Evolutionary conservation across 2,888 invertebrate species (phyloP), one percentile per base, ranked within the genome.

Genomic region (Hedychridium roseum): DNA sequence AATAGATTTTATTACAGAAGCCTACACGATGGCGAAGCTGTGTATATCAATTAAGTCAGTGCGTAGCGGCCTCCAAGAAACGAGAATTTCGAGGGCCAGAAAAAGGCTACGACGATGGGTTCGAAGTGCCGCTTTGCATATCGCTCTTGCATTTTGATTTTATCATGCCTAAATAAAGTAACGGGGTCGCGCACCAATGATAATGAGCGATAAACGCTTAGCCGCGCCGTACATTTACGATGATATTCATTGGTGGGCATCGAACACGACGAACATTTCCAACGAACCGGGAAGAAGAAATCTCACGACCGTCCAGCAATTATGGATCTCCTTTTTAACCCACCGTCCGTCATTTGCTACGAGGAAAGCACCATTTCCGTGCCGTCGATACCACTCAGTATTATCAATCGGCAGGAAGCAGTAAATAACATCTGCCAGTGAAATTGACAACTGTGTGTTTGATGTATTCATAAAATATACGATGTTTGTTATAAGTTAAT

Each of bases 121-220:
- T 37, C 28, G 30, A 39, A n/a, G n/a, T 39, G 18, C 39, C 23
- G 45, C 23, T 21, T 32, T 34, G 54, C 51, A 32, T 59, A 54
- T 51, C 42, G 46, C n/a, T 32, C 37, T 21, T 26, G 54, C 50
- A 38, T 47, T 43, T 40, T 35, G 51, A 57, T 59, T 58, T 59
- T 50, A 58, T 55, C 50, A 43, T 20, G 41, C 9, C 15, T 42
- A 26, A 45, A 55, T 43, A 59, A 59, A 58, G 41, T 37, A 57
- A 52, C 44, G 49, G 42, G 39, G 34, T 38, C 53, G 35, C 15
- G 46, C 14, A 28, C 20, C 26, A 39, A 15, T 41, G 57, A 59
- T 59, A 55, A 58, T 50, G 21, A 39, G 34, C 44, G 52, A 55
- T 50, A 56, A 58, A 45, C 17, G 31, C 9, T 23, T 3, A 4